Evolutionary conservation across 2,888 invertebrate species (phyloP), one percentile per base, ranked within the genome.

Genomic region (Ophion ellenae): DNA sequence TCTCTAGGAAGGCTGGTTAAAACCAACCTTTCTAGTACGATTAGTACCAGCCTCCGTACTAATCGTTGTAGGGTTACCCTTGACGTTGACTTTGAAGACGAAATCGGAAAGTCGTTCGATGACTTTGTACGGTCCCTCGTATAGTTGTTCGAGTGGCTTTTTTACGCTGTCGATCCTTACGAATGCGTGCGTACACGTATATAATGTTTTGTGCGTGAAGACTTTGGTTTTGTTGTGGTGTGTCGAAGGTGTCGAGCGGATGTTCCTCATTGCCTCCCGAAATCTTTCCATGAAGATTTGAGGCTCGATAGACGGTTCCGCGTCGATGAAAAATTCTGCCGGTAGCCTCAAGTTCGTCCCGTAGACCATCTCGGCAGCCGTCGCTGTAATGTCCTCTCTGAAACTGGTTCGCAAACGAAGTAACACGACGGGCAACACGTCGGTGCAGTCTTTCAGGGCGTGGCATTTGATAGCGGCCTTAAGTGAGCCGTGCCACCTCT

Each of bases 401-500:
- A 59, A 86, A 2, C 89, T 81, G 0, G 90, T 84, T 5, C 93
- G 89, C 7, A 93, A 63, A 1, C 92, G 93, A 2, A 94, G 84
- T 0, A 94, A 84, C 7, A 94, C 90, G 2, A 75, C 76, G 1
- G 85, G 71, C 2, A 85, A 70, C 17, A 79, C 57, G 14, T 82
- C 79, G 9, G 75, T 17, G 61, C 85, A 82, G 40, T 90, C 67
- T 1, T 73, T 76, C 10, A 66, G 79, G 6, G 83, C 82, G 53
- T 91, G 88, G 80, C 90, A 90, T 81, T 80, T 91, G 28, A 94
- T 84, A 0, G 94, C 92, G 0, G 93, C 89, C 88, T 94, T 94
- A 75, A 94, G 86, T 10, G 91, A 90, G 2, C 94, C 87, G 85
- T 95, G 94, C 79, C 92, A 91, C 4, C 94, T 87, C 85, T 94